Evolutionary conservation across 2,113 vertebrate genomes (phyloP).

Genomic region (Pimephales promelas): DNA sequence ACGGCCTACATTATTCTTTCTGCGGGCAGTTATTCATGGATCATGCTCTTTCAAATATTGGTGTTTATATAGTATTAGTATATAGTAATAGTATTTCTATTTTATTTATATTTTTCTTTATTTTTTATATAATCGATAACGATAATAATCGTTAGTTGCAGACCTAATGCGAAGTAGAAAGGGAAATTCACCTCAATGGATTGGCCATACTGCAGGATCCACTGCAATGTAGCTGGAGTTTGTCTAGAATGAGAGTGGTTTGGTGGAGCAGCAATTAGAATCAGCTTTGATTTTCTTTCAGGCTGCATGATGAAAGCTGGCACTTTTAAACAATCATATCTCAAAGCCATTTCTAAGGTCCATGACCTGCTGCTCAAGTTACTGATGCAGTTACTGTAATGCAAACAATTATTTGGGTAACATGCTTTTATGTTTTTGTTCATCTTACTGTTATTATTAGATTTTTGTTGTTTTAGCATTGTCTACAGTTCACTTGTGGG

Average conservation of each 20-base stretch:
- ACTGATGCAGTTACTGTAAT: conserved; percentile 30
- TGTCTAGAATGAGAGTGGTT: conserved; percentile 40
- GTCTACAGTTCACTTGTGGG: not conserved
- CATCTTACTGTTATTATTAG: not conserved
- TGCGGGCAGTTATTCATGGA: not conserved
- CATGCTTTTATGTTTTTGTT: not conserved
- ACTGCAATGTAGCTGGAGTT: conserved; percentile 37
- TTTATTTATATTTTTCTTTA: too few species aligned
- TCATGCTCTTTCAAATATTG: conserved; percentile 16
- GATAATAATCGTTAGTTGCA: too few species aligned
- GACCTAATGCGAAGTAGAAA: conserved; percentile 36
- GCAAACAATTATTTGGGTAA: conserved; percentile 16
- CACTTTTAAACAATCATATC: conserved; percentile 34
- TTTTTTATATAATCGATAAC: too few species aligned
- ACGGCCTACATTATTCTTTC: conserved; percentile 10
- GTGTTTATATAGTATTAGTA: too few species aligned
- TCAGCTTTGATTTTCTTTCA: conserved; percentile 31
- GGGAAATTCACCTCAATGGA: conserved; percentile 39
- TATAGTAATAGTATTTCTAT: too few species aligned
- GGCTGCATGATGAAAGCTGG: conserved; percentile 45
- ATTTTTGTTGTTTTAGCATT: not conserved
- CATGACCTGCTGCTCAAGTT: conserved; percentile 13
- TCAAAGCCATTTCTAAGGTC: conserved; percentile 44
- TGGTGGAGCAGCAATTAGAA: conserved; percentile 28
- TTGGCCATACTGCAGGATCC: conserved; percentile 30